Conservation (phyloP, 2,113 vertebrate genomes). For the Motacilla tschutschensis region DNA sequence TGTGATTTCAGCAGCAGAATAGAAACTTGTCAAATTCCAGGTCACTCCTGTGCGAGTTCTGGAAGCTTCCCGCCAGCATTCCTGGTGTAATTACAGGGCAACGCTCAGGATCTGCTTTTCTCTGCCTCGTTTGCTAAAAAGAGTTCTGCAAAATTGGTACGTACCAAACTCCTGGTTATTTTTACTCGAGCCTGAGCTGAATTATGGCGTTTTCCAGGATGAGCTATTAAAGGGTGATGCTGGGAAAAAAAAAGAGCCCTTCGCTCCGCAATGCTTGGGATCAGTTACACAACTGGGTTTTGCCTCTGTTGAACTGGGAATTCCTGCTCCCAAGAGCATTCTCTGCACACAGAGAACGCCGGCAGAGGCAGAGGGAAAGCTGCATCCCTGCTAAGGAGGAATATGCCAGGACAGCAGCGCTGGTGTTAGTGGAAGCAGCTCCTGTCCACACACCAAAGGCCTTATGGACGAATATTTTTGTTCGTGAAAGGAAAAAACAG, state of each 20-base stretch:
- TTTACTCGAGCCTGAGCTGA: neutral
- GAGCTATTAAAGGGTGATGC: neutral
- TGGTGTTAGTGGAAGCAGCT: neutral
- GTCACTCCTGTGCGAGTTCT: neutral
- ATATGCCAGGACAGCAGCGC: neutral
- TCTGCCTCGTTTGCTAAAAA: constrained; percentile 19
- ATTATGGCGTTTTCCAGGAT: neutral
- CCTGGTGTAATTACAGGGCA: constrained; percentile 19
- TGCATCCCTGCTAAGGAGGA: neutral
- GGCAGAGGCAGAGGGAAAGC: neutral
- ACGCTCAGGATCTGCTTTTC: neutral
- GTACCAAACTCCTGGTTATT: constrained; percentile 15
- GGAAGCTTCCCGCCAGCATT: neutral
- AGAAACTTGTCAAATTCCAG: neutral
- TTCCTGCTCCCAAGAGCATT: neutral
- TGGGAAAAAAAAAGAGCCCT: neutral
- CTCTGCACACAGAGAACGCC: neutral
- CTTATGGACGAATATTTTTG: neutral
- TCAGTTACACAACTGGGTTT: neutral
- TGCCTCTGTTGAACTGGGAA: neutral
- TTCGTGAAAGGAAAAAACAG: neutral
- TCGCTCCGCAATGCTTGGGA: neutral
- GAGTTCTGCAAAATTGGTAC: constrained; percentile 9
- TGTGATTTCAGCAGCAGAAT: neutral
- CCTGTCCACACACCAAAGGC: neutral